phyloP scores from a whole-genome alignment of 2,113 vertebrate species.

The Crotalus tigris region DNA sequence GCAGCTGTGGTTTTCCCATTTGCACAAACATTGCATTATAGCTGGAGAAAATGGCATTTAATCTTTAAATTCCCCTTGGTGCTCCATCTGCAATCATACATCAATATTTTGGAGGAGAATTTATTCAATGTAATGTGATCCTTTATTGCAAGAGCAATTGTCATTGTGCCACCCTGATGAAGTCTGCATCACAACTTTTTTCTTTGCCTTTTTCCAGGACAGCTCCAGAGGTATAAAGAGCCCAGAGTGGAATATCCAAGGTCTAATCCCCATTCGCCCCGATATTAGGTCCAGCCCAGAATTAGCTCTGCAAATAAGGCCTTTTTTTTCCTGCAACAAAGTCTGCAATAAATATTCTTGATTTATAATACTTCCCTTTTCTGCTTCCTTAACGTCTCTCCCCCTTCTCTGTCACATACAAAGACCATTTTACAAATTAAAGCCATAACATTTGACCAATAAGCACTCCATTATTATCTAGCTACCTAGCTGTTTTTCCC shows the following conservation, averaged over 20 bases:
- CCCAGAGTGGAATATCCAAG: background rate
- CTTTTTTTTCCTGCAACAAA: background rate
- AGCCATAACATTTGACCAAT: background rate
- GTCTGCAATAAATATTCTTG: background rate
- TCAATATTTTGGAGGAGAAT: background rate
- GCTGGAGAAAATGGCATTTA: background rate
- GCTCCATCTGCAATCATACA: background rate
- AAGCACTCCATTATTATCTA: background rate
- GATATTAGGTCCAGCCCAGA: background rate
- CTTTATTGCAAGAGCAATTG: background rate
- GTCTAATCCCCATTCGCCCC: background rate
- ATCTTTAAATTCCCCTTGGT: background rate
- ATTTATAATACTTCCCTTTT: background rate
- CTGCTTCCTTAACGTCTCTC: background rate
- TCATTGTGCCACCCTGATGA: background rate
- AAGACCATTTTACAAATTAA: background rate
- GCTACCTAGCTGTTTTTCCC: background rate
- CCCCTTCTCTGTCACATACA: background rate
- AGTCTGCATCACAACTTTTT: background rate
- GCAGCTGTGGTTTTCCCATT: background rate
- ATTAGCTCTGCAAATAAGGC: background rate
- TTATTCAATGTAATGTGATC: background rate
- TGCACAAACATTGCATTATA: background rate
- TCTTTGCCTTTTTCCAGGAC: background rate
- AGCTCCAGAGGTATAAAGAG: background rate